These are phyloP conservation scores for Hesperia comma DNA, from an alignment of 2,888 invertebrate species.

Conservation along the genomic window DNA sequence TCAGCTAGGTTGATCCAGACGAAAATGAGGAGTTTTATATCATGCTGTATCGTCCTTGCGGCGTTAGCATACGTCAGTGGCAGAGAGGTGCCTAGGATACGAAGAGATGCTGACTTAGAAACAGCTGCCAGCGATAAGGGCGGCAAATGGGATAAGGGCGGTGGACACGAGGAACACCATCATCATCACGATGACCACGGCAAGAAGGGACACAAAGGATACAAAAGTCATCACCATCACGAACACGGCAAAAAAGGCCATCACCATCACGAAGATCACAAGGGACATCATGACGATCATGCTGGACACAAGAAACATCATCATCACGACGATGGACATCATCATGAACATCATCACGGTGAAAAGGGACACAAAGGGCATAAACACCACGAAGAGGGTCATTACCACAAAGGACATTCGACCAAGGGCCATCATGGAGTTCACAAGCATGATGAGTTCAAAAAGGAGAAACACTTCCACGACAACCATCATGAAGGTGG, in stretches of 20 bases:
- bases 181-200: slow-evolving; percentile 87
- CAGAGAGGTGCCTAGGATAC: slow-evolving; percentile 78
- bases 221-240: slow-evolving; percentile 85
- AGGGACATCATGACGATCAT: slow-evolving; percentile 85
- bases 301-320: slow-evolving; percentile 87
- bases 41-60: slow-evolving; percentile 75
- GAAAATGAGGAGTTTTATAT: slow-evolving; percentile 67
- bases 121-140: slow-evolving; percentile 77
- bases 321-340: slow-evolving; percentile 87
- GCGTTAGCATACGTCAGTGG: slow-evolving; percentile 81
- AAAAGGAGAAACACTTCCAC: slow-evolving; percentile 94
- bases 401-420: slow-evolving; percentile 92
- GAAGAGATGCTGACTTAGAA: slow-evolving; percentile 81
- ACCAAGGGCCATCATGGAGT: slow-evolving; percentile 94
- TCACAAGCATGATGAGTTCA: slow-evolving; percentile 93
- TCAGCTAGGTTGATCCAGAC: slow-evolving; percentile 59
- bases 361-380: slow-evolving; percentile 87
- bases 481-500: slow-evolving; percentile 92
- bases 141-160: slow-evolving; percentile 83
- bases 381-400: slow-evolving; percentile 84
- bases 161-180: slow-evolving; percentile 86
- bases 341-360: slow-evolving; percentile 86
- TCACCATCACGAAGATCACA: slow-evolving; percentile 87
- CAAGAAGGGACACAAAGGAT: slow-evolving; percentile 90
- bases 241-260: slow-evolving; percentile 89